Base-by-base conservation (phyloP, 1,140 invertebrate species). In the Ruditapes philippinarum region DNA sequence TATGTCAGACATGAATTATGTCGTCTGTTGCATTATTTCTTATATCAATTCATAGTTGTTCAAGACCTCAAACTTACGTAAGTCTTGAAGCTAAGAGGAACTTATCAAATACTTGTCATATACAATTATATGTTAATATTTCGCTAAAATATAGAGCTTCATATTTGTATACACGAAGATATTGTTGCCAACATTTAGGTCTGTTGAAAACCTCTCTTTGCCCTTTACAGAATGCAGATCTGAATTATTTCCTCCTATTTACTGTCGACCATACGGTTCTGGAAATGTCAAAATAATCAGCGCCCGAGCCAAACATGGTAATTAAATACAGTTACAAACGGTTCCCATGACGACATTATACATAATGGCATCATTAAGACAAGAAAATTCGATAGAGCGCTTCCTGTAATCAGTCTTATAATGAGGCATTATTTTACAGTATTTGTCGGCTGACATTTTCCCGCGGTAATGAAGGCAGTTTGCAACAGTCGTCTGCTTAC, bases 211-310 rank as follows among this genome's bases (percentile, higher is more conserved):
- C 14, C 14, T 45, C 25, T 4, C 54, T 12, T 25, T 57, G 54
- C 54, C 17, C 54, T 57, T 57, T 57, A 4, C 54, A 57, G 25
- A 57, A n/a, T 25, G 54, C 25, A 25, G n/a, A n/a, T n/a, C 54
- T n/a, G 51, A 62, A 62, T 25, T 62, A 62, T n/a, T 7, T 62
- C 25, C 22, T 22, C 9, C 19, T n/a, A 62, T 62, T 62, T 62
- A 62, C 57, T n/a, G 57, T 62, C n/a, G 57, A 62, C 25, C 57
- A 62, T 62, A 62, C 57, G 57, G 57, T 62, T 62, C 33, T 70
- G 74, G 49, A 65, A 84, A 84, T 84, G 82, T 84, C 82, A 51
- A 84, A 84, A 84, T 73, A 84, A 84, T 70, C 28, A 68, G 42
- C 60, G 40, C 62, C 14, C 68, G 38, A 49, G 42, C 62, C 68